phyloP scores from a whole-genome alignment of 2,888 invertebrate species.

The Dorcus parallelipipedus region DNA sequence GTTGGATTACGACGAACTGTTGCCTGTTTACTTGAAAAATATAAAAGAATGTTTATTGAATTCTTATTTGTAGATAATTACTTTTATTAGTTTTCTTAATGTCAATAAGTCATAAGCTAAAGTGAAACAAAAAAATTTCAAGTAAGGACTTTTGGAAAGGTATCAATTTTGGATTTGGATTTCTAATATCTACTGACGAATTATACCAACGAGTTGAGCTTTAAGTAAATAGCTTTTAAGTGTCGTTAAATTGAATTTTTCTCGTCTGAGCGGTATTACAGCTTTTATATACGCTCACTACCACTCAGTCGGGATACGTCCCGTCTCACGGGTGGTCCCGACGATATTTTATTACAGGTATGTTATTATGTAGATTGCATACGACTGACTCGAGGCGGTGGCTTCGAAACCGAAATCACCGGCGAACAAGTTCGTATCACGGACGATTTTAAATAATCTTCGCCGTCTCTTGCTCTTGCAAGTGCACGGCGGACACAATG shows the following conservation, averaged over 20 bases:
- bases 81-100: too few species aligned
- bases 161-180: too few species aligned
- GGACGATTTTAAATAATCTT: not conserved
- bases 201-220: too few species aligned
- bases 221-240: too few species aligned
- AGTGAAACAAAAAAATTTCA: too few species aligned
- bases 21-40: too few species aligned
- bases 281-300: slow-evolving; percentile 1
- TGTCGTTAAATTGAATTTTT: not conserved
- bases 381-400: not conserved
- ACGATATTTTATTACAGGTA: slow-evolving; percentile 13
- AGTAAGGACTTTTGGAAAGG: too few species aligned
- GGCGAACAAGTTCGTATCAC: not conserved
- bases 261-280: not conserved
- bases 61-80: too few species aligned
- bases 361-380: slow-evolving; percentile 15
- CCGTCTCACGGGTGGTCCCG: slow-evolving; percentile 16
- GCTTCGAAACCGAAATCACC: not conserved
- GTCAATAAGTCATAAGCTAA: too few species aligned
- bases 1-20: too few species aligned
- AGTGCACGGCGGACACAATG: not conserved
- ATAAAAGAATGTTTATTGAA: too few species aligned
- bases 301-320: not conserved
- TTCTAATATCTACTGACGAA: too few species aligned
- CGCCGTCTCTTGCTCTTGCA: not conserved